Conservation (phyloP, 2,797 vertebrate species). For the Clarias fuscus region DNA sequence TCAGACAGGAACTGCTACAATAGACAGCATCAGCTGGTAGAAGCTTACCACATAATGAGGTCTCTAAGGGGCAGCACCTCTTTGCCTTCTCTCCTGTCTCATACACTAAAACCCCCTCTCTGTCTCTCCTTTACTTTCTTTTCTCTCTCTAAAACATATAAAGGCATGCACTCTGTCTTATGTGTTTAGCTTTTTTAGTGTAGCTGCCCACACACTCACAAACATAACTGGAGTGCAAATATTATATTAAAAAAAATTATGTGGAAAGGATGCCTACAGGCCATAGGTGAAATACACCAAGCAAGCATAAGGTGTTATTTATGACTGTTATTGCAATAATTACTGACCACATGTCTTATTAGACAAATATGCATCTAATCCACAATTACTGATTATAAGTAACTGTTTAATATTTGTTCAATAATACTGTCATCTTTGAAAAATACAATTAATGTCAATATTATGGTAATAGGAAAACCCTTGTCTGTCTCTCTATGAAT, state of each 20-base stretch:
- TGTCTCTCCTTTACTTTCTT: conserved; percentile 11
- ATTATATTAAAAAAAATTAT: conserved; percentile 47
- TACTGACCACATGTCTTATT: background rate
- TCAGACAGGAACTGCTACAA: conserved; percentile 60
- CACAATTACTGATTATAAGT: background rate
- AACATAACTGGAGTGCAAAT: conserved; percentile 42
- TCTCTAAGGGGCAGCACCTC: conserved; percentile 74
- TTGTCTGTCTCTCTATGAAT: background rate
- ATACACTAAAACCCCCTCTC: conserved; percentile 22
- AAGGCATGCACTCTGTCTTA: conserved; percentile 25
- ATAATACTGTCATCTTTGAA: background rate
- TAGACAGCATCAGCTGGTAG: conserved; percentile 65
- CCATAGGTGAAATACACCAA: conserved; percentile 56
- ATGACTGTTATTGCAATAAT: conserved; percentile 52
- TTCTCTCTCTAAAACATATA: conserved; percentile 32
- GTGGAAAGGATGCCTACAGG: conserved; percentile 44
- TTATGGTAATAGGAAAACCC: background rate
- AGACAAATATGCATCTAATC: conserved; percentile 24
- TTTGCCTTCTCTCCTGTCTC: conserved; percentile 59
- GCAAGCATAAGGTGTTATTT: conserved; percentile 51
- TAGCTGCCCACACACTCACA: conserved; percentile 48
- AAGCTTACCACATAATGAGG: conserved; percentile 79
- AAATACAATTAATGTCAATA: background rate
- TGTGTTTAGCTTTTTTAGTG: conserved; percentile 36
- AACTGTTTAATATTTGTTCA: background rate